Conservation (phyloP, 1,140 invertebrate species). For the Delia radicum region DNA sequence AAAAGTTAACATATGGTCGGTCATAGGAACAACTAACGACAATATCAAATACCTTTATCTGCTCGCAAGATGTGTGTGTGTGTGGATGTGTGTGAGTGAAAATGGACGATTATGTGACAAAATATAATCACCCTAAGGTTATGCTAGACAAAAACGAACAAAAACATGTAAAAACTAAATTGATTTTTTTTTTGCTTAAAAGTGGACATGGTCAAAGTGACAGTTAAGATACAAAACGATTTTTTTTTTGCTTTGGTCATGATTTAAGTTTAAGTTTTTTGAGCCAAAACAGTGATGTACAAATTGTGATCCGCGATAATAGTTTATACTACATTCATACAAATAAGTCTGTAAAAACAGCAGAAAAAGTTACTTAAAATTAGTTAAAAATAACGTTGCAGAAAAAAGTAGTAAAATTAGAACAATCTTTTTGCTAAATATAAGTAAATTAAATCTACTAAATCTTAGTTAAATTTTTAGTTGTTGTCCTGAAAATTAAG, state of each 20-base stretch:
- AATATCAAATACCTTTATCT: not conserved
- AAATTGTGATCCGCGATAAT: too few relatives aligned
- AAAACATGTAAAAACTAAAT: slow-evolving; percentile 14
- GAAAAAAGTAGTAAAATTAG: too few relatives aligned
- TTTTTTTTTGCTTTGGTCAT: not conserved
- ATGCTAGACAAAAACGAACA: not conserved
- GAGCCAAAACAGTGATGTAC: not conserved
- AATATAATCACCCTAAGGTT: slow-evolving; percentile 10
- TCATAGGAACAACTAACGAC: not conserved
- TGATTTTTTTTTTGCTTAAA: not conserved
- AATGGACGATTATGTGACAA: not conserved
- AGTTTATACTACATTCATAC: too few relatives aligned
- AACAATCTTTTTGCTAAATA: too few relatives aligned
- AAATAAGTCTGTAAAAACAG: too few relatives aligned
- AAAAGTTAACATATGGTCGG: slow-evolving; percentile 1
- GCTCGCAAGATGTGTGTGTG: not conserved
- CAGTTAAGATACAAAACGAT: not conserved
- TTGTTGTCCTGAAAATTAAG: too few relatives aligned
- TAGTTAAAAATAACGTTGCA: too few relatives aligned
- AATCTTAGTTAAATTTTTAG: too few relatives aligned
- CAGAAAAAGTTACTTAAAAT: too few relatives aligned
- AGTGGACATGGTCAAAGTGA: not conserved
- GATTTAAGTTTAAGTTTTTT: not conserved
- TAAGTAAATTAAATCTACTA: too few relatives aligned
- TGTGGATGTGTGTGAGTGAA: not conserved